phyloP scores from a whole-genome alignment of 2,113 vertebrate species.

The Oenanthe melanoleuca region DNA sequence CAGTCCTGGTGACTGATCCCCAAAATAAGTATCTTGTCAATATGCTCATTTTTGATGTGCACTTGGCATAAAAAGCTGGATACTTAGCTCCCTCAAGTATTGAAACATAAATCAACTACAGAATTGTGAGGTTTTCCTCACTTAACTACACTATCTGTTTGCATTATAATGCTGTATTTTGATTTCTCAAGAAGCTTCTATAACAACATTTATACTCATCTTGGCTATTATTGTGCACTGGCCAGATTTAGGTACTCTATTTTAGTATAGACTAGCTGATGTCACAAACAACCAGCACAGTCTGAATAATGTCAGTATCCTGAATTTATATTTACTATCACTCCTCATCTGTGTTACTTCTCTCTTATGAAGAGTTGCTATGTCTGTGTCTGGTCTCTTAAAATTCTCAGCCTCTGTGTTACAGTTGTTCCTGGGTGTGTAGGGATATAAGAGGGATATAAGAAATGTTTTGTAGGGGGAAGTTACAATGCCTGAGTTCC shows the following conservation, averaged over 20 bases:
- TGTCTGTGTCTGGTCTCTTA: not conserved
- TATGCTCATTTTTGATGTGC: not conserved
- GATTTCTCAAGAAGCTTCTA: not conserved
- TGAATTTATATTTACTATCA: not conserved
- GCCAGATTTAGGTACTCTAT: not conserved
- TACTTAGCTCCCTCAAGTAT: not conserved
- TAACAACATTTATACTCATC: not conserved
- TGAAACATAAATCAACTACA: not conserved
- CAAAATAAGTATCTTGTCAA: slow-evolving; percentile 8
- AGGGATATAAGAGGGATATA: not conserved
- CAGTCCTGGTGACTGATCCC: not conserved
- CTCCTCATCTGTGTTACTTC: not conserved
- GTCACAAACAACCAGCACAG: not conserved
- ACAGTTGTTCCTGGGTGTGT: not conserved
- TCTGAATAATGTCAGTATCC: not conserved
- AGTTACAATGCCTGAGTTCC: not conserved
- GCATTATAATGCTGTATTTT: not conserved
- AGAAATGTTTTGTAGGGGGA: not conserved
- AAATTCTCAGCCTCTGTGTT: not conserved
- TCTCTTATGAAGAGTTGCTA: not conserved
- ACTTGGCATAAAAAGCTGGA: not conserved
- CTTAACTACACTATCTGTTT: not conserved
- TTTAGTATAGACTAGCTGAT: not conserved
- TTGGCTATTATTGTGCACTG: not conserved
- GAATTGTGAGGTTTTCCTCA: not conserved